Base-by-base conservation (phyloP, 2,113 vertebrate species). In the Anguilla rostrata region DNA sequence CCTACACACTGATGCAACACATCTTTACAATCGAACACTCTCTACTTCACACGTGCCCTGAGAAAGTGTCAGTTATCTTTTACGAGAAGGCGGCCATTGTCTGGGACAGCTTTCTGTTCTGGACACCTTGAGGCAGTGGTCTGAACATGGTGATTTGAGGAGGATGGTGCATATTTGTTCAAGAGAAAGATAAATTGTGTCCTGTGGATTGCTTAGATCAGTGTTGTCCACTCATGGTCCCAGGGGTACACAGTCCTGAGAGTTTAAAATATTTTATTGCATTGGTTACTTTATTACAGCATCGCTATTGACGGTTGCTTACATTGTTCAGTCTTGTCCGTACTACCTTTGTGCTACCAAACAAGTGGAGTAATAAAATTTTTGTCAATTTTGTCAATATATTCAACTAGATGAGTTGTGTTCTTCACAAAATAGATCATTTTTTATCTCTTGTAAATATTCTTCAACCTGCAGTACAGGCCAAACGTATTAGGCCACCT, bases 311-410 rank as follows among this genome's bases (percentile, higher is more conserved):
- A 5, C 0, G 60, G 20, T 66, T 66, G 60, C 60, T 26, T 66
- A 26, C 60, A 66, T 66, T 6, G 18, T 66, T 66, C 60, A 53
- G 49, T 90, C 88, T 87, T 90, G 90, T 87, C 88, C 89, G 90
- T 88, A 88, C 83, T 88, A 82, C 90, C 90, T 91, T 89, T 91
- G 87, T 93, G 93, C 94, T 95, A 95, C 94, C 95, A 94, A 95
- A 90, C 91, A 80, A 75, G 87, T 92, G 90, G 88, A 89, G 5
- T 78, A 84, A 85, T 34, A 15, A 90, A 85, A 85, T 66, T n/a
- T n/a, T n/a, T n/a, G n/a, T n/a, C n/a, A 86, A 84, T 87, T 41
- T 88, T 43, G 89, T 91, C 85, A 90, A 84, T 85, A n/a, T 26
- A 87, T 83, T 91, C 93, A 93, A 94, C 94, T 94, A 93, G n/a